Conservation (phyloP, 2,888 invertebrate species). For the Terebella lapidaria region DNA sequence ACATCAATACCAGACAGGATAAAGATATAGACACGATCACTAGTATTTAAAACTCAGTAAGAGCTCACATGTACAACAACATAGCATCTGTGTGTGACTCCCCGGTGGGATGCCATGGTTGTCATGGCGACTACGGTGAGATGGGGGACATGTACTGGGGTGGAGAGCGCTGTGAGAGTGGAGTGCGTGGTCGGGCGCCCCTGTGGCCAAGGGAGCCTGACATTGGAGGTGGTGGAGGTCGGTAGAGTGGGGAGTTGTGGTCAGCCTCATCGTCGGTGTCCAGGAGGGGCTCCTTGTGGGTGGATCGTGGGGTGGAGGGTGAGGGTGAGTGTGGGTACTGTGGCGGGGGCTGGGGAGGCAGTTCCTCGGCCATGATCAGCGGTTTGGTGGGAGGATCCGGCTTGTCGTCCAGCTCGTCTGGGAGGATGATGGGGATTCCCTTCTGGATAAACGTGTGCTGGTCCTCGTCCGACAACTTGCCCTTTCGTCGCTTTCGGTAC, state of each 20-base stretch:
- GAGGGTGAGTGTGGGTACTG: conserved; percentile 17
- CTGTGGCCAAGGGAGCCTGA: conserved; percentile 2
- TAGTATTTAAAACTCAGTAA: too few relatives aligned
- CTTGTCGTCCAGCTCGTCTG: conserved; percentile 89
- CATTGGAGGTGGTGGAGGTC: neutral
- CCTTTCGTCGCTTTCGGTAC: conserved; percentile 69
- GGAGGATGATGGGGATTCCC: conserved; percentile 87
- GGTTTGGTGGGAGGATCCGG: conserved; percentile 77
- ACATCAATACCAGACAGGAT: too few relatives aligned
- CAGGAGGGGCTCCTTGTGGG: conserved; percentile 23
- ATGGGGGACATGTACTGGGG: neutral
- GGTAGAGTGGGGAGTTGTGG: neutral
- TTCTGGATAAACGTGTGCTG: conserved; percentile 59
- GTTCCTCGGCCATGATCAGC: conserved; percentile 89
- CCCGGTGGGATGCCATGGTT: too few relatives aligned
- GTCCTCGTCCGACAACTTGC: conserved; percentile 76
- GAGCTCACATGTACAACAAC: too few relatives aligned
- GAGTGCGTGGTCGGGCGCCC: neutral
- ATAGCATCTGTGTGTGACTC: too few relatives aligned
- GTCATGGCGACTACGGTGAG: neutral
- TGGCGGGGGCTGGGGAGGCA: conserved; percentile 64
- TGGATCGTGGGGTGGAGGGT: conserved; percentile 24
- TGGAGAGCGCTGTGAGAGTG: neutral
- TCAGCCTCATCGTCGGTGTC: conserved; percentile 17
- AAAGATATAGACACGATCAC: too few relatives aligned